Base-by-base conservation (phyloP, 2,113 vertebrate species). In the Rhinichthys klamathensis region DNA sequence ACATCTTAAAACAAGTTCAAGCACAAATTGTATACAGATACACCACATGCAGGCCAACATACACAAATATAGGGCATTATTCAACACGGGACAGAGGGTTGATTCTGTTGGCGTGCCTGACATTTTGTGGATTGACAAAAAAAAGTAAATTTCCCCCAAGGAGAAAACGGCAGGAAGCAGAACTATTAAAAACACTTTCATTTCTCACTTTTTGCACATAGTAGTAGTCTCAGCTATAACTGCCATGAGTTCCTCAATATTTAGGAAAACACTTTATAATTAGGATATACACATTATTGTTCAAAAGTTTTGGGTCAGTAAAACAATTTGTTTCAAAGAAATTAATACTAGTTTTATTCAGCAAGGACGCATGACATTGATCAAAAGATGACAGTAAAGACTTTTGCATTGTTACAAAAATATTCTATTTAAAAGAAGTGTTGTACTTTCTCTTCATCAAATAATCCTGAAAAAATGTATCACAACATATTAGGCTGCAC, bases 101-200 rank as follows among this genome's bases (percentile, higher is more conserved):
- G 60, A 49, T 49, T 76, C 46, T 21, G 15, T n/a, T 41, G 4
- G 11, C 15, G 7, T 1, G 21, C 46, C 23, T 15, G 16, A 38
- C 15, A 77, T 35, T 54, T 56, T 38, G 32, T 56, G 15, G 9
- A 56, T 51, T 51, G 9, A 49, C 25, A 23, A 51, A 61, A 35
- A n/a, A 58, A n/a, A 72, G 21, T 6, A 16, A 7, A 82, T 23
- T 72, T 41, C 38, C 35, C 74, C 67, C 58, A 38, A 86, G 54
- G 80, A 84, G 30, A 51, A 72, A 58, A 60, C 16, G 65, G 56
- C 85, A 83, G 88, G 88, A 87, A 82, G 44, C 79, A 83, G 54
- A 84, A 16, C 25, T 72, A 60, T 30, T 30, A 80, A 51, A 49
- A 83, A 72, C 81, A 58, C 81, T 83, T 72, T 51, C 82, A 82